These are phyloP conservation scores for Muscicapa striata DNA, from an alignment of 2,797 vertebrate genomes.

Conservation along the genomic window DNA sequence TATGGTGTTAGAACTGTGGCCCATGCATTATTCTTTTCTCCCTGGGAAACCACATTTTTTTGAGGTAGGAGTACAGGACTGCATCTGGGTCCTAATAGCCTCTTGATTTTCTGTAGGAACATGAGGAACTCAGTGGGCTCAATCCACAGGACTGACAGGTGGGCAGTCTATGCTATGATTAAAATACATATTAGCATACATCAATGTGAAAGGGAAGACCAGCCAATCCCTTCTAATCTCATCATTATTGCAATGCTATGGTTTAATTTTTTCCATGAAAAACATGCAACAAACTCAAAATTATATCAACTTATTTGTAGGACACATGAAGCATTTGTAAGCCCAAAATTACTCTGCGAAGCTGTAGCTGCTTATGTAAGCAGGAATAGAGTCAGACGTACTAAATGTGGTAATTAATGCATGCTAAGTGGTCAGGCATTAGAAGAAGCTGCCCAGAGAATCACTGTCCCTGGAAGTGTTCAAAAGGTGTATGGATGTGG, in stretches of 20 bases:
- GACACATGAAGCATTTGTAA: not conserved
- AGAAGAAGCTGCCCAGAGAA: not conserved
- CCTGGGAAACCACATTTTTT: not conserved
- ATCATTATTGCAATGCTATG: fast-evolving
- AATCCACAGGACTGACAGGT: not conserved
- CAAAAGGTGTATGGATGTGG: not conserved
- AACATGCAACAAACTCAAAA: not conserved
- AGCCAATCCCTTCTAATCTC: not conserved
- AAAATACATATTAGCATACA: not conserved
- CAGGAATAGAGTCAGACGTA: not conserved
- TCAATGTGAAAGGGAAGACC: not conserved
- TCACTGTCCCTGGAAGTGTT: not conserved
- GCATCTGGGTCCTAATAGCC: not conserved
- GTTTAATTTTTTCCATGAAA: not conserved
- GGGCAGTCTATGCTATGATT: not conserved
- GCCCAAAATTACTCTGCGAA: not conserved
- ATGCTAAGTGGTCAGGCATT: not conserved
- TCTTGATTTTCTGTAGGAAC: not conserved
- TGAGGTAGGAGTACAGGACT: not conserved
- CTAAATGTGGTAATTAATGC: not conserved
- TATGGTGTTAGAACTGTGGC: not conserved
- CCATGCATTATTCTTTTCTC: not conserved
- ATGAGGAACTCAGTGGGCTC: not conserved
- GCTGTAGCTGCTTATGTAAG: not conserved
- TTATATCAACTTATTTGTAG: not conserved